phyloP scores from a whole-genome alignment of 1,140 invertebrate species.

The Drosophila eugracilis region DNA sequence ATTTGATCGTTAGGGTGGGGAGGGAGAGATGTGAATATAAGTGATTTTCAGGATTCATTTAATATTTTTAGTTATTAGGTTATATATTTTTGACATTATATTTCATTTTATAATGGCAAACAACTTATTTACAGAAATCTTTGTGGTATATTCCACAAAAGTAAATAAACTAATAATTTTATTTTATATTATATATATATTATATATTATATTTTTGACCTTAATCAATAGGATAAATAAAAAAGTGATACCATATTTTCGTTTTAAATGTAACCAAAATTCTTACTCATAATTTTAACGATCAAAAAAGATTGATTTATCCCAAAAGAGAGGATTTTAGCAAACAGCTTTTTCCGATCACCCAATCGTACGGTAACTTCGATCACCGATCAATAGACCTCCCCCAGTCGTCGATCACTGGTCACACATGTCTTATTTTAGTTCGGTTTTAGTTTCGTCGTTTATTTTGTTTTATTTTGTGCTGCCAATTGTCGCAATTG shows the following conservation, averaged over 20 bases:
- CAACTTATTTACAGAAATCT: too few species aligned
- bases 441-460: constrained; percentile 22
- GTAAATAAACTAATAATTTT: too few species aligned
- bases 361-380: constrained; percentile 18
- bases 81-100: neutral
- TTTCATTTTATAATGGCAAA: too few species aligned
- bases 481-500: constrained; percentile 79
- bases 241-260: too few species aligned
- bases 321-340: too few species aligned
- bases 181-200: too few species aligned
- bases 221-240: too few species aligned
- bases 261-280: too few species aligned
- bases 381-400: constrained; percentile 20
- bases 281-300: too few species aligned
- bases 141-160: too few species aligned
- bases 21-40: neutral
- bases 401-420: constrained; percentile 23
- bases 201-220: too few species aligned
- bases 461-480: constrained; percentile 48
- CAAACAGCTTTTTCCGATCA: constrained; percentile 30
- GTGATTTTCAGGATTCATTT: neutral
- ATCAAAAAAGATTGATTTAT: too few species aligned
- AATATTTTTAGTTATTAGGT: neutral
- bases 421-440: constrained; percentile 22
- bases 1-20: constrained; percentile 2